Evolutionary conservation across 2,797 vertebrate species (phyloP), one percentile per base, ranked within the genome.

Genomic region (Lateolabrax maculatus): DNA sequence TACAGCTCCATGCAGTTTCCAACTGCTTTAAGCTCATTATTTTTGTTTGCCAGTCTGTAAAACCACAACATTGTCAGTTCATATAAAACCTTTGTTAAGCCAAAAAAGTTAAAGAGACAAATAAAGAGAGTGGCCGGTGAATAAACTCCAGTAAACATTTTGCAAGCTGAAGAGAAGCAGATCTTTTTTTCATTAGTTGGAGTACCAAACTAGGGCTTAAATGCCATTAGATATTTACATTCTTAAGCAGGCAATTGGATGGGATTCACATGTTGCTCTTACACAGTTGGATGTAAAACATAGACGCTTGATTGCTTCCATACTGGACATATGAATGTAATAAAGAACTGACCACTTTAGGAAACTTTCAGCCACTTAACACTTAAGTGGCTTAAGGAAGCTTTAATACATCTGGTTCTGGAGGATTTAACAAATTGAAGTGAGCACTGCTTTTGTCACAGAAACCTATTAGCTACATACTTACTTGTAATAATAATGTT

Each of bases 11-110:
- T 13, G 23, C 21, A 62, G 1, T 37, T 43, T 71, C 31, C 44
- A 44, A 44, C 61, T 62, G 43, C 23, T 70, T 41, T 71, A 46
- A 56, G 64, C 53, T 70, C 27, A 49, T 81, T 71, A 71, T 51
- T 68, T 9, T 15, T 70, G 29, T 63, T 57, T 51, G 36, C 41
- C 41, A 29, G 9, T 34, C 19, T 21, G 29, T 46, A 46, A 67
- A 72, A 37, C 57, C 34, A 43, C 27, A 66, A 64, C n/a, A 60
- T 13, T 25, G 2, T 41, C 1, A 2, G 44, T 23, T 67, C 23
- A 43, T 52, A 63, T 29, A 8, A 37, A 16, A 41, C 15, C 16
- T 52, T 44, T 37, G 0, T 18, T 3, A 23, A n/a, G 6, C n/a
- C 16, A 44, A 61, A 25, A 69, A 51, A 44, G 25, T 52, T 23